Evolutionary conservation across 2,113 vertebrate species (phyloP).

Genomic region (Sprattus sprattus): DNA sequence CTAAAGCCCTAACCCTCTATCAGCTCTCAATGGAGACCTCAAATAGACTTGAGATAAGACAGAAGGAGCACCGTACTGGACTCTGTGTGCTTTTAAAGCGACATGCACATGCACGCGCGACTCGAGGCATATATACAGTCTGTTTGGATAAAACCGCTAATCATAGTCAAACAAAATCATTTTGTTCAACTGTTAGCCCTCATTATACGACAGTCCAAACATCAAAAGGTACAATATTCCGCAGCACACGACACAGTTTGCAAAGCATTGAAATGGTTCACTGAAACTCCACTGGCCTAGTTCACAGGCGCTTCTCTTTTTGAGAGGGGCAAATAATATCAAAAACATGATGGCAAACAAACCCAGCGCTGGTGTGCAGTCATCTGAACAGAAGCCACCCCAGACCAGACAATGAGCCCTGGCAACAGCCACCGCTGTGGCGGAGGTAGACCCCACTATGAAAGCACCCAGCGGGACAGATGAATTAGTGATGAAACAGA

Average conservation of each 20-base stretch:
- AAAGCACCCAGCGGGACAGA: neutral
- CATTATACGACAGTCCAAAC: neutral
- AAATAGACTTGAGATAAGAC: neutral
- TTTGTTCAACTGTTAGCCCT: neutral
- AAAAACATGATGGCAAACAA: neutral
- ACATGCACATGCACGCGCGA: neutral
- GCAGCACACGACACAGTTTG: neutral
- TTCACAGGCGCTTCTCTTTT: neutral
- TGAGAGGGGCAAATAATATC: neutral
- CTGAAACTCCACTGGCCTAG: neutral
- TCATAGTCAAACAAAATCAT: neutral
- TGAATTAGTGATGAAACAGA: conserved; percentile 26
- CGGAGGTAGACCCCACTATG: neutral
- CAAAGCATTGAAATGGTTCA: neutral
- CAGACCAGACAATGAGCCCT: neutral
- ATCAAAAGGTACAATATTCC: neutral
- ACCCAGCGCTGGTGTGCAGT: neutral
- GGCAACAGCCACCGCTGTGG: neutral
- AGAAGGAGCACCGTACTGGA: neutral
- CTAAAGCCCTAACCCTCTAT: neutral
- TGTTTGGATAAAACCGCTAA: neutral
- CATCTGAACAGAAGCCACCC: neutral
- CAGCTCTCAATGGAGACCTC: neutral
- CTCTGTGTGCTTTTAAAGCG: neutral
- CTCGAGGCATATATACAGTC: neutral